Evolutionary conservation across 2,888 invertebrate species (phyloP).

Genomic region (Ferdinandea cuprea): DNA sequence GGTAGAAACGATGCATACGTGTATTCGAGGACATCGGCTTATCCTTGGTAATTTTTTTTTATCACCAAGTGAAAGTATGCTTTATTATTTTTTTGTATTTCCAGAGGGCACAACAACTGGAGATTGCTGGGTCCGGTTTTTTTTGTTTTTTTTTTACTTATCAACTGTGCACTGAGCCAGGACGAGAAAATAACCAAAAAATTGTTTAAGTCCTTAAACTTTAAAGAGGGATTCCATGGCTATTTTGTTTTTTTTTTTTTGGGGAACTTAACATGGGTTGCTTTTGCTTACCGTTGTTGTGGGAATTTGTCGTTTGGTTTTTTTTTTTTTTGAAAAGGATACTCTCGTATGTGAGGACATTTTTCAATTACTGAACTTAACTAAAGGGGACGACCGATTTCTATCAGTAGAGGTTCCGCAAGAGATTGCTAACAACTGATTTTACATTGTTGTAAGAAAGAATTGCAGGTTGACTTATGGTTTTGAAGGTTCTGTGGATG

Average conservation of each 20-base stretch:
- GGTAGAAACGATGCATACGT: slow-evolving; percentile 23
- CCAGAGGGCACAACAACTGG: slow-evolving; percentile 4
- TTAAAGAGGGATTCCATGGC: background rate
- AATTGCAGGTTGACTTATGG: background rate
- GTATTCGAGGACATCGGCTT: slow-evolving; percentile 54
- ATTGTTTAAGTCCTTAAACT: background rate
- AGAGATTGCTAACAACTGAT: background rate
- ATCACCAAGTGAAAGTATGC: slow-evolving; percentile 24
- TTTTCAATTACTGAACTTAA: slow-evolving; percentile 38
- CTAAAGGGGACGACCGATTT: slow-evolving; percentile 4
- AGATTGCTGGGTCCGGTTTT: background rate
- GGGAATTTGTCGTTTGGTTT: background rate
- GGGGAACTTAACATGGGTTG: background rate
- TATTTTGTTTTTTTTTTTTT: background rate
- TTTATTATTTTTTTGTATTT: slow-evolving; percentile 51
- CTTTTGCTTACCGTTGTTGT: slow-evolving; percentile 5
- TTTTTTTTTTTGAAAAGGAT: slow-evolving; percentile 14
- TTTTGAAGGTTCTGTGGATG: background rate
- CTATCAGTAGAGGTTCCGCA: background rate
- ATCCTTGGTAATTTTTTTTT: slow-evolving; percentile 60
- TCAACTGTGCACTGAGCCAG: background rate
- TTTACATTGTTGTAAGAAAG: background rate
- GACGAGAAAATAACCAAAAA: background rate
- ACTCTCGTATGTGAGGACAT: background rate
- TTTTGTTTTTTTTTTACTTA: slow-evolving; percentile 10